Conservation (phyloP, 2,797 vertebrate genomes). For the Leptoclinus maculatus region DNA sequence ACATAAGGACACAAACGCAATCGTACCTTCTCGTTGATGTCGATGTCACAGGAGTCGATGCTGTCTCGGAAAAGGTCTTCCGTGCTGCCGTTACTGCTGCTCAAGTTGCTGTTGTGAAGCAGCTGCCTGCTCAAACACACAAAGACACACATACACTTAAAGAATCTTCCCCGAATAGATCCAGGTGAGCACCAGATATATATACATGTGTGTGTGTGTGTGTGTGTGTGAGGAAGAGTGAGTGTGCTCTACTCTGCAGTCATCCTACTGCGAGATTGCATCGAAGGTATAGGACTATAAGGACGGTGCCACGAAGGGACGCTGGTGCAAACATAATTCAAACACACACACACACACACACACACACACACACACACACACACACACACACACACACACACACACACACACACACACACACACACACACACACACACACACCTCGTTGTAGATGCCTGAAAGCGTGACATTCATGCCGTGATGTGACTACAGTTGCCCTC, state of each 20-base stretch:
- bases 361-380: constrained; percentile 1
- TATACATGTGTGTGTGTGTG: neutral
- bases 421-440: constrained; percentile 7
- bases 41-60: constrained; percentile 95
- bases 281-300: constrained; percentile 22
- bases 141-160: constrained; percentile 32
- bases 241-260: constrained; percentile 27
- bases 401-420: constrained; percentile 10
- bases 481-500: constrained; percentile 23
- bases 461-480: constrained; percentile 26
- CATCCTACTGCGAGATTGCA: constrained; percentile 18
- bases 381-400: neutral
- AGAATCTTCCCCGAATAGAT: constrained; percentile 23
- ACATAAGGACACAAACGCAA: neutral
- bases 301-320: constrained; percentile 11
- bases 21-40: constrained; percentile 95
- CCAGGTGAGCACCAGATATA: constrained; percentile 38
- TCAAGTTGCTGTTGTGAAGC: constrained; percentile 96
- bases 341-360: constrained; percentile 13
- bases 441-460: neutral
- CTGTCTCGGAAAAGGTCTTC: constrained; percentile 97
- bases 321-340: constrained; percentile 34
- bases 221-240: neutral
- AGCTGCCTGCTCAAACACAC: constrained; percentile 88
- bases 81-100: constrained; percentile 97